Percentiles rank a stretch among this genome's conserved stretches.
phyloP scores from a whole-genome alignment of 2,797 vertebrate genomes.

The Melopsittacus undulatus region DNA sequence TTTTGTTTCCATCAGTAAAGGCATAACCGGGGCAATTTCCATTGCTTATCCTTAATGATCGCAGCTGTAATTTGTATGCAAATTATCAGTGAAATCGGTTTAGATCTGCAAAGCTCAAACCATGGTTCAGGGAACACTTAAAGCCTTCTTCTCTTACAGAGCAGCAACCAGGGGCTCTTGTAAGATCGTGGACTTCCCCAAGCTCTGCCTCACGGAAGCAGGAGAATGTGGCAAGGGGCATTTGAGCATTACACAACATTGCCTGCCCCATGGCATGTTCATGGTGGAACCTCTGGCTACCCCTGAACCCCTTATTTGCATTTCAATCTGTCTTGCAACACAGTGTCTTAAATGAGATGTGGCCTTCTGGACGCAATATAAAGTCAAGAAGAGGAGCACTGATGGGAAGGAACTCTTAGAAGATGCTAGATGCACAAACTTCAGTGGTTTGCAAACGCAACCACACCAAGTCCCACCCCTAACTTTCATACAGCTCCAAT shows the following conservation, averaged over 20 bases:
- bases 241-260: neutral
- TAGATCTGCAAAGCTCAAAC: slow-evolving; percentile 29
- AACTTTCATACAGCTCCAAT: neutral
- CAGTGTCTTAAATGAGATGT: neutral
- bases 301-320: neutral
- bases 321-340: neutral
- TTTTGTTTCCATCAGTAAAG: slow-evolving; percentile 61
- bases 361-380: rapidly evolving
- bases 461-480: neutral
- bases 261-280: neutral
- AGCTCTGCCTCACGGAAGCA: neutral
- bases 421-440: neutral
- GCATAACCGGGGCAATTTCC: slow-evolving; percentile 46
- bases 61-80: slow-evolving; percentile 52
- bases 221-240: neutral
- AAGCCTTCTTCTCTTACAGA: neutral
- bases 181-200: neutral
- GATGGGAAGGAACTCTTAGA: neutral
- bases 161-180: neutral
- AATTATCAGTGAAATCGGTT: slow-evolving; percentile 46
- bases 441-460: neutral
- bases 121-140: neutral
- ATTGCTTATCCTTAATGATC: slow-evolving; percentile 55
- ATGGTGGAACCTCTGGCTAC: rapidly evolving
- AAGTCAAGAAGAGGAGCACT: neutral